phyloP scores from a whole-genome alignment of 1,140 invertebrate genomes.

The Dreissena polymorpha region DNA sequence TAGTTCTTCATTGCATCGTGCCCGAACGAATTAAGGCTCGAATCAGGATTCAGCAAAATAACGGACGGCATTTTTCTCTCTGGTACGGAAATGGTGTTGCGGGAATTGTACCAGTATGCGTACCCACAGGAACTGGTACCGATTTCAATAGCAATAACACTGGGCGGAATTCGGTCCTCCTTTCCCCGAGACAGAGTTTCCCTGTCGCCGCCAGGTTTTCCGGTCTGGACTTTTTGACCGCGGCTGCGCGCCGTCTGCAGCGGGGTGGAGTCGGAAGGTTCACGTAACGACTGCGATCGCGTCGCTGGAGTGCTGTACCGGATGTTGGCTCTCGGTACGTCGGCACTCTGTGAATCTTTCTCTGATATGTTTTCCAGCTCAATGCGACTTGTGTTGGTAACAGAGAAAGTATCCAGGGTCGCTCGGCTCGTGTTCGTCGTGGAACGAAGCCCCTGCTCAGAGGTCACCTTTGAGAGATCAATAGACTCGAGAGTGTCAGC shows the following conservation, averaged over 20 bases:
- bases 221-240: background rate
- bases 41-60: background rate
- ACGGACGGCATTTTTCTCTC: background rate
- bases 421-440: background rate
- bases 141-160: background rate
- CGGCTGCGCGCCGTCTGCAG: background rate
- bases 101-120: background rate
- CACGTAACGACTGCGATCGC: background rate
- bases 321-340: background rate
- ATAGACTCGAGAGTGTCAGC: background rate
- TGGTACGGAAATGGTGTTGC: background rate
- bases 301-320: background rate
- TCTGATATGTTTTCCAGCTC: background rate
- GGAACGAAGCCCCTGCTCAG: background rate
- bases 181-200: background rate
- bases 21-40: background rate
- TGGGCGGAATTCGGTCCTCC: background rate
- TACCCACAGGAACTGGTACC: background rate
- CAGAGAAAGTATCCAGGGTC: background rate
- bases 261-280: background rate
- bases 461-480: background rate
- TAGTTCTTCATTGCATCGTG: slow-evolving; percentile 1
- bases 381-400: background rate
- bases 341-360: background rate
- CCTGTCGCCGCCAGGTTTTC: background rate